A percentile compares a stretch with the other conserved stretches of the same genome.
Conservation (phyloP, 2,113 vertebrate species). For the Ibidorhyncha struthersii region DNA sequence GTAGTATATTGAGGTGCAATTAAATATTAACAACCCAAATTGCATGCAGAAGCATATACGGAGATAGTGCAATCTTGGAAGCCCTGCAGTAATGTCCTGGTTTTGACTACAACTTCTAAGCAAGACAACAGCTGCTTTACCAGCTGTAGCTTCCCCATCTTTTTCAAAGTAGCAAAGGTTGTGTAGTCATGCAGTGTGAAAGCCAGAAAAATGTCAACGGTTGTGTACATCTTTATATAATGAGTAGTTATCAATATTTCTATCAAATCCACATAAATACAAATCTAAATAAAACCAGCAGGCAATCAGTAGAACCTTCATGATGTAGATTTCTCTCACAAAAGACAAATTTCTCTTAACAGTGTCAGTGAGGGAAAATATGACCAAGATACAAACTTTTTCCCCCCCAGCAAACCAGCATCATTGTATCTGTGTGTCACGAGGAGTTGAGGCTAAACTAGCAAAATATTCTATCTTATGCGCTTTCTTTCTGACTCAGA, state of each 20-base stretch:
- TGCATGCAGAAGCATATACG: neutral
- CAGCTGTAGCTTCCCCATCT: neutral
- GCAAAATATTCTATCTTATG: neutral
- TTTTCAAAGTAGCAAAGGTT: neutral
- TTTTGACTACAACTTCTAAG: neutral
- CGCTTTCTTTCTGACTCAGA: neutral
- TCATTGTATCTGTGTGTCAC: neutral
- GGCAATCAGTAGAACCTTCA: neutral
- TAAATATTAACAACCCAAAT: neutral
- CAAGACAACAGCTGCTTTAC: neutral
- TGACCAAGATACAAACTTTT: fast-evolving
- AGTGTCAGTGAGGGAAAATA: neutral
- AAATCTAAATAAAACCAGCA: neutral
- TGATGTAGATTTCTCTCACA: neutral
- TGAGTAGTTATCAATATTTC: neutral
- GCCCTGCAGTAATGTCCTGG: neutral
- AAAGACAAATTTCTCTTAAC: neutral
- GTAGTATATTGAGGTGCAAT: neutral
- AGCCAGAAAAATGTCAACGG: neutral
- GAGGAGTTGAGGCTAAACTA: neutral
- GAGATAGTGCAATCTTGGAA: neutral
- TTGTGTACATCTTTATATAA: neutral
- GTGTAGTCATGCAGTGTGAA: neutral
- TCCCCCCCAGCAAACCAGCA: fast-evolving
- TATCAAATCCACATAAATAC: neutral